phyloP scores from a whole-genome alignment of 2,113 vertebrate species.

The Dryoscopus gambensis region DNA sequence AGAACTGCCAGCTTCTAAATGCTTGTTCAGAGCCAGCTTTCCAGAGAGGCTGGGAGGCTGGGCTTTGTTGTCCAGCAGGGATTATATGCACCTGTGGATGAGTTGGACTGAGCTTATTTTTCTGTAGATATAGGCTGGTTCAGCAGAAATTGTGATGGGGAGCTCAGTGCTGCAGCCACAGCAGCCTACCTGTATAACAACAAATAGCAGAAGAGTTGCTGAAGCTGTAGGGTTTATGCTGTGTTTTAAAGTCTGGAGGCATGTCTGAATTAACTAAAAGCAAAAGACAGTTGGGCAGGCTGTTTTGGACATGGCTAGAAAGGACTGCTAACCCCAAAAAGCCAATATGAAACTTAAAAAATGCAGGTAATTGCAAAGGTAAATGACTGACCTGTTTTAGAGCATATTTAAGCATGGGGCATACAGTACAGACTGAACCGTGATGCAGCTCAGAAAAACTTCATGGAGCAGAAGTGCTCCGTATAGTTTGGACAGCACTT shows the following conservation, averaged over 20 bases:
- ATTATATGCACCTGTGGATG: background rate
- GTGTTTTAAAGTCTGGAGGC: background rate
- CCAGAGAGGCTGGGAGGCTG: background rate
- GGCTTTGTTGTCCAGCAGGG: background rate
- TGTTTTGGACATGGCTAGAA: background rate
- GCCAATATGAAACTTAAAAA: too few species aligned
- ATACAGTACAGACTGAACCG: background rate
- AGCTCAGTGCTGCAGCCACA: background rate
- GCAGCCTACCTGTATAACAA: background rate
- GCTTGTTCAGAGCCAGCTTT: slow-evolving; percentile 9
- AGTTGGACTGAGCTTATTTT: background rate
- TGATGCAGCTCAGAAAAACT: background rate
- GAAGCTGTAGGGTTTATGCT: background rate
- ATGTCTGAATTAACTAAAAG: background rate
- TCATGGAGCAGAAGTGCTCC: background rate
- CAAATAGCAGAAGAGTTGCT: background rate
- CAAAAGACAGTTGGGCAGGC: background rate
- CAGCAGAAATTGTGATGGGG: background rate
- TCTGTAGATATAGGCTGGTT: background rate
- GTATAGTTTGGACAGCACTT: background rate
- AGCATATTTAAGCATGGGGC: background rate
- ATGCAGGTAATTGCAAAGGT: background rate
- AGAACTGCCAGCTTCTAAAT: slow-evolving; percentile 48
- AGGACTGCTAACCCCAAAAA: background rate
- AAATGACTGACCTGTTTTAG: background rate